Evolutionary conservation across 92 coral and sea anemone genomes (phyloP), one percentile per base, ranked within the genome.

Genomic region (Epizoanthus rinbou): DNA sequence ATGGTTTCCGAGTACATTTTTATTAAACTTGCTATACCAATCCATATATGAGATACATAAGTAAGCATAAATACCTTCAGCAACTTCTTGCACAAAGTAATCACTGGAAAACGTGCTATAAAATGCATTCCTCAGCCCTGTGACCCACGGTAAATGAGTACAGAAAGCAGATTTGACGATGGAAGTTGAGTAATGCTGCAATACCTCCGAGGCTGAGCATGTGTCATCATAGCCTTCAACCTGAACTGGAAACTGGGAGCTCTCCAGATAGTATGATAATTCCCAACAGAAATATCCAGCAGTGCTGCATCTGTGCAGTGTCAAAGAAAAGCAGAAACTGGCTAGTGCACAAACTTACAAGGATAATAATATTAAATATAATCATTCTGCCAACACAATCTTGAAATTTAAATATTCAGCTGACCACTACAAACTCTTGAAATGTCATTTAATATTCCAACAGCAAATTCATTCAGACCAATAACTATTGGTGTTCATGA

Each of bases 261-360:
- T 43, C 69, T 62, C 82, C 35, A 37, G 43, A 37, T 39, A 52
- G 62, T 37, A 60, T 0, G 82, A 43, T 47, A 78, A 62, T 57
- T 78, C 70, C 82, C 82, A 78, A 41, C 82, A 78, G 6, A 78
- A 78, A 14, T 62, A 78, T 8, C 82, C 69, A 21, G 82, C 82
- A 10, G 58, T 43, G 41, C 82, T 69, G 62, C 70, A 78, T 43
- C 82, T 78, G 82, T 39, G 8, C 19, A 8, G 6, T 13, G 16
- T 7, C 16, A 31, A 22, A 78, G 45, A 62, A 8, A 3, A 7
- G 17, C 24, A 16, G 11, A 4, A 35, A 52, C 6, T 19, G 16
- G 13, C 5, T 13, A 0, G 0, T 14, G 15, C 43, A 11, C 14
- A 9, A 14, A 11, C 43, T 14, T 31, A 18, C 43, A 37, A 37